Percentiles rank a stretch among this genome's conserved stretches.
Conservation (phyloP, 2,113 vertebrate genomes). For the Cyanistes caeruleus region DNA sequence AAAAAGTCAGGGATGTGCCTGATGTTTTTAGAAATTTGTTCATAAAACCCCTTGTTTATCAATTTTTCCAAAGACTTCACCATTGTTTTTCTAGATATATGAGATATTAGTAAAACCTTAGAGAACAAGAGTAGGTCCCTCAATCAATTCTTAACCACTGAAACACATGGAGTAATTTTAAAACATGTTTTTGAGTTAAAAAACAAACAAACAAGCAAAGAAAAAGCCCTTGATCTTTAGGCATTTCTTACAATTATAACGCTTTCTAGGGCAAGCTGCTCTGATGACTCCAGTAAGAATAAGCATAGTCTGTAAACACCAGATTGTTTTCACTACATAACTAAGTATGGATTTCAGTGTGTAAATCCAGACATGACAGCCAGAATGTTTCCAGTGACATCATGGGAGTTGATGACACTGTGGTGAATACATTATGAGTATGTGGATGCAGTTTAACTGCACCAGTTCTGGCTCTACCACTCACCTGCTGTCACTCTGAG, state of each 20-base stretch:
- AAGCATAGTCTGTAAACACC: neutral
- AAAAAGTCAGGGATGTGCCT: neutral
- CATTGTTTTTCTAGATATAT: neutral
- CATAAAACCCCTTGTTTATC: fast-evolving
- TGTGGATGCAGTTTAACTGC: neutral
- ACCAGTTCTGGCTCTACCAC: neutral
- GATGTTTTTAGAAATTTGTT: neutral
- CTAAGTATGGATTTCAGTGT: neutral
- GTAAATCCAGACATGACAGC: neutral
- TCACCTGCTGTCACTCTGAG: neutral
- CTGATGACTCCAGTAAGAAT: neutral
- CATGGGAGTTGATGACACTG: neutral
- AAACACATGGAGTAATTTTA: neutral
- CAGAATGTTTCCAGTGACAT: neutral
- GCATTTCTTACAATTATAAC: neutral
- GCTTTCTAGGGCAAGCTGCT: neutral
- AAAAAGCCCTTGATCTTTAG: neutral
- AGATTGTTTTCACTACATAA: neutral
- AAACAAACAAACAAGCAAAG: neutral
- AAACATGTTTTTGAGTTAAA: neutral
- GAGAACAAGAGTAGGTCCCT: neutral
- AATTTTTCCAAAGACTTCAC: neutral
- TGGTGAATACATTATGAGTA: neutral
- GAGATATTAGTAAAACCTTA: neutral
- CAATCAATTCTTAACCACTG: neutral